phyloP scores from a whole-genome alignment of 2,113 vertebrate species.

The Tragelaphus scriptus region DNA sequence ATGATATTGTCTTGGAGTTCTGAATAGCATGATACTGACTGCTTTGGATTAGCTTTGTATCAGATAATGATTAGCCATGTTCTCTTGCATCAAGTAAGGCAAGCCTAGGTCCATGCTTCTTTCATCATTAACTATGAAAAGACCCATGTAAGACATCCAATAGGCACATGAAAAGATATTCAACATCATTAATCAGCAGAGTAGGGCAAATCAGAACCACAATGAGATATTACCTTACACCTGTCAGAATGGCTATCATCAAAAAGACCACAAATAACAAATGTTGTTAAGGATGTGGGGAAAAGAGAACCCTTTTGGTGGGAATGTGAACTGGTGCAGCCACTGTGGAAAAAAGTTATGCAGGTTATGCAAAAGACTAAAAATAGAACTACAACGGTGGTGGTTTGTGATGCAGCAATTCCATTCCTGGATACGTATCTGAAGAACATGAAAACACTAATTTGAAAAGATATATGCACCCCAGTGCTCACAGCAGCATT shows the following conservation, averaged over 20 bases:
- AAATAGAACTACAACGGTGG: not conserved
- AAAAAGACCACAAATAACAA: not conserved
- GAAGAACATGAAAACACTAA: not conserved
- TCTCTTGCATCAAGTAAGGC: not conserved
- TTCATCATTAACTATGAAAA: constrained; percentile 11
- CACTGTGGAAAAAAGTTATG: not conserved
- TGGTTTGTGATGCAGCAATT: not conserved
- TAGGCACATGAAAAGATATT: not conserved
- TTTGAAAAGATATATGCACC: not conserved
- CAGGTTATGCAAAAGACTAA: not conserved
- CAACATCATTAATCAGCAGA: not conserved
- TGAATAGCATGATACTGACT: not conserved
- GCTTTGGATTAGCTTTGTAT: not conserved
- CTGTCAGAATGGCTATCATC: not conserved
- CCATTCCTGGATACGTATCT: too few relatives aligned
- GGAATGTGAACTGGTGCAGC: not conserved
- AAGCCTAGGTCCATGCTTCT: not conserved
- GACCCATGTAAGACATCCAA: not conserved
- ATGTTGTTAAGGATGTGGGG: not conserved
- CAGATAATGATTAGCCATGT: not conserved
- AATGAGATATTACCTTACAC: not conserved
- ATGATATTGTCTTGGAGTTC: not conserved
- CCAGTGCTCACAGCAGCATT: not conserved
- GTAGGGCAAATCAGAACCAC: not conserved
- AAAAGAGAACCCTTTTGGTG: not conserved